A percentile compares a stretch with the other conserved stretches of the same genome.
These are phyloP conservation scores for Leucopsar rothschildi DNA, from an alignment of 2,113 vertebrate genomes.

Conservation along the genomic window DNA sequence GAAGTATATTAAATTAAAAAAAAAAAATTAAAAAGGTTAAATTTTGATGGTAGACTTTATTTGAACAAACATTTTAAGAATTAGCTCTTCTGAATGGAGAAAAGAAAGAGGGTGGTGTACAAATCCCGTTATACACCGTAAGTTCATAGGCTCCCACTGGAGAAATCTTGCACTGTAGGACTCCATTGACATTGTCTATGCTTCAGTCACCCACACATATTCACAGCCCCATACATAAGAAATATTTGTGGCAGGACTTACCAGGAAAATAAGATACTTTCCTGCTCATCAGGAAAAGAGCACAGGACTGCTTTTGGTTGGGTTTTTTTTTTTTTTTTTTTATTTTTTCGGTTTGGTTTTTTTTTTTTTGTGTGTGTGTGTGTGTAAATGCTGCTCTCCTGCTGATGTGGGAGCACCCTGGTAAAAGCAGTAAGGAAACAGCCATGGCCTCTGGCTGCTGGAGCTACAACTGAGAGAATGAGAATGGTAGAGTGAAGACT, in stretches of 20 bases:
- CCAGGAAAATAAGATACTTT: neutral
- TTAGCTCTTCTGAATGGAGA: neutral
- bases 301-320: too few species aligned
- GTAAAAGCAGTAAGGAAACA: neutral
- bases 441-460: neutral
- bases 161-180: neutral
- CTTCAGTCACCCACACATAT: neutral
- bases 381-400: neutral
- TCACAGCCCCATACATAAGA: neutral
- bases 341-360: too few species aligned
- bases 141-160: neutral
- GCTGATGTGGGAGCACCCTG: neutral
- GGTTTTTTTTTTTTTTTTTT: too few species aligned
- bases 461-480: neutral
- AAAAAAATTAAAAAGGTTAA: neutral
- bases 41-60: neutral
- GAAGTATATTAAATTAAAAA: neutral
- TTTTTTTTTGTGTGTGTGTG: too few species aligned
- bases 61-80: neutral
- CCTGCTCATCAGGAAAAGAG: neutral
- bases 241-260: neutral
- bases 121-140: neutral
- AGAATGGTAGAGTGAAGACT: neutral
- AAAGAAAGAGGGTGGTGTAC: neutral
- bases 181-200: neutral